Evolutionary conservation across 2,797 vertebrate species (phyloP), one percentile per base, ranked within the genome.

Genomic region (Gobio occitaniae): DNA sequence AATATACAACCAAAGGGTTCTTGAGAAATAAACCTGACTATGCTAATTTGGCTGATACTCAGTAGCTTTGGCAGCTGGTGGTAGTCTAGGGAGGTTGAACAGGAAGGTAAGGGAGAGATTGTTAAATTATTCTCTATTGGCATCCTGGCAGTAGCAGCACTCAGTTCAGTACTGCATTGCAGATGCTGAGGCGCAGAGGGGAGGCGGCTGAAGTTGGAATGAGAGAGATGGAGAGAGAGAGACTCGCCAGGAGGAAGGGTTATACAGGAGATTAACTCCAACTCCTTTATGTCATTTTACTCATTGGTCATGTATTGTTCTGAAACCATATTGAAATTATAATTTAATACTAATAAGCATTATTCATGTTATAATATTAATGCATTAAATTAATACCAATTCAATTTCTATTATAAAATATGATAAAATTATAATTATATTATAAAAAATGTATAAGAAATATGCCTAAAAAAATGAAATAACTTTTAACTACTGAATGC

Each of bases 161-260:
- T 82, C 65, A 74, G 50, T 76, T 65, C 65, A 83, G 80, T 87
- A 63, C 86, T 89, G 88, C 88, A 89, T 86, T 89, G 88, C 88
- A 89, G 89, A 88, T 87, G 74, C 81, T 83, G 78, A 72, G 84
- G 29, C 44, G 70, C 44, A 75, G 68, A 70, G 61, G 77, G 80
- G 83, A 82, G 87, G 84, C 4, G 70, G 50, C 71, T 65, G 78
- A 85, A 74, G 12, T 36, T 38, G 59, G 41, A 44, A 36, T 41
- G 78, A 82, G 59, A 48, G 16, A 38, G 21, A 71, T 68, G 68
- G 70, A 82, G 68, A 56, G 50, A 44, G 66, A 69, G 63, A 69
- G 50, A 70, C 36, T 25, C 11, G 15, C 16, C 11, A 3, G 70
- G 70, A 54, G 16, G 52, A 72, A 56, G 69, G 16, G 68, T 36